These are phyloP conservation scores for Falco novaeseelandiae DNA, from an alignment of 2,797 vertebrate genomes.

Conservation along the genomic window DNA sequence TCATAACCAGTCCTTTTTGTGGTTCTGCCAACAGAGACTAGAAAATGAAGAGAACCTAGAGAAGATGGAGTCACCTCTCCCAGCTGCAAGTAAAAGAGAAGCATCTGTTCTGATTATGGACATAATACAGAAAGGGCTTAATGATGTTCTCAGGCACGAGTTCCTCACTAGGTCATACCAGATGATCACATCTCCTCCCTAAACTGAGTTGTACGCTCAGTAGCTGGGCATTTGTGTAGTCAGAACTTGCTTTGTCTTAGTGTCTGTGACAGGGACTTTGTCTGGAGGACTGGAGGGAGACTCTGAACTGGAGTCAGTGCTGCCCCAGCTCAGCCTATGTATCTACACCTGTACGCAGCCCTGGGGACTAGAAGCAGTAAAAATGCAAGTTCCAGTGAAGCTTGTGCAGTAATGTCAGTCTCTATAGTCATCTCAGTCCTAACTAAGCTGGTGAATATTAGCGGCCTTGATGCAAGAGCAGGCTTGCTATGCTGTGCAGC, in stretches of 20 bases:
- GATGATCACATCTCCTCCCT: neutral
- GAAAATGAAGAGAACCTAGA: constrained; percentile 78
- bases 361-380: neutral
- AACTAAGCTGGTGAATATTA: neutral
- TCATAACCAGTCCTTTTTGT: neutral
- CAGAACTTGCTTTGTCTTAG: neutral
- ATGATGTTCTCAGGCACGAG: neutral
- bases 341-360: neutral
- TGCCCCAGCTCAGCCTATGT: neutral
- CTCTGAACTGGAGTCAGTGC: neutral
- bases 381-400: neutral
- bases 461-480: neutral
- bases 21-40: constrained; percentile 78
- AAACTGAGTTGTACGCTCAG: neutral
- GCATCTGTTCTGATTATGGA: neutral
- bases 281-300: neutral
- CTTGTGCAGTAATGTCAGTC: neutral
- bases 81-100: constrained; percentile 71
- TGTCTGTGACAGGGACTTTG: neutral
- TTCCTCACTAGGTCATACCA: neutral
- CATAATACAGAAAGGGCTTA: neutral
- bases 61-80: constrained; percentile 66
- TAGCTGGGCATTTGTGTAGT: neutral
- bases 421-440: neutral
- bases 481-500: neutral